phyloP scores from a whole-genome alignment of 2,797 vertebrate genomes.

The Pseudotriccus pelzelni region DNA sequence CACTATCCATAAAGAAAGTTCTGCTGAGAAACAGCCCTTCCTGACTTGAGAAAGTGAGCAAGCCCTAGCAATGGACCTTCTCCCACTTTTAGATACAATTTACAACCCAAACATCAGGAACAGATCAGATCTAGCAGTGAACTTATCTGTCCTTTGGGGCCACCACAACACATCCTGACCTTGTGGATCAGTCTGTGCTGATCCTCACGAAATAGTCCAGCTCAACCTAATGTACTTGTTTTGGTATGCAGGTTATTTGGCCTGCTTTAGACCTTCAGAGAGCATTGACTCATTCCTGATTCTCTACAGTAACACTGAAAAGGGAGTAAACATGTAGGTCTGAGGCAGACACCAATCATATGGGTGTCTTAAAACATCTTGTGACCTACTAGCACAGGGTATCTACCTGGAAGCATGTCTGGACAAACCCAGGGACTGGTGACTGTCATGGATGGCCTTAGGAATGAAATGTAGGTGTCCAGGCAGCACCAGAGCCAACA shows the following conservation, averaged over 20 bases:
- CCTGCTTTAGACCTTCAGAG: neutral
- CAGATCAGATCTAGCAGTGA: neutral
- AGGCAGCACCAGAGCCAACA: neutral
- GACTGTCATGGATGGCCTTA: neutral
- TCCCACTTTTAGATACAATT: neutral
- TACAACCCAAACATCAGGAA: neutral
- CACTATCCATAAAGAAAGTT: neutral
- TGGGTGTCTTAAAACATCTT: neutral
- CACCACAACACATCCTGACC: fast-evolving
- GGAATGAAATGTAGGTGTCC: neutral
- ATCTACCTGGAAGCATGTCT: neutral
- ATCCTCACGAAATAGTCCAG: neutral
- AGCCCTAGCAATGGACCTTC: fast-evolving
- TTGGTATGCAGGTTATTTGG: neutral
- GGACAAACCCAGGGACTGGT: neutral
- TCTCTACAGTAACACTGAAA: neutral
- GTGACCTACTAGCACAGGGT: neutral
- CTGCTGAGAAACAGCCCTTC: neutral
- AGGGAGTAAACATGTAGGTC: neutral
- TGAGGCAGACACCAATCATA: neutral
- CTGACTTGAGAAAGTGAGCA: neutral
- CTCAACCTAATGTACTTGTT: neutral
- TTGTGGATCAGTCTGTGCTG: neutral
- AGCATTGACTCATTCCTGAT: neutral
- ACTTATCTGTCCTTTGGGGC: neutral